Base-by-base conservation (phyloP, 2,888 invertebrate genomes). In the Ennomos fuscantarius region DNA sequence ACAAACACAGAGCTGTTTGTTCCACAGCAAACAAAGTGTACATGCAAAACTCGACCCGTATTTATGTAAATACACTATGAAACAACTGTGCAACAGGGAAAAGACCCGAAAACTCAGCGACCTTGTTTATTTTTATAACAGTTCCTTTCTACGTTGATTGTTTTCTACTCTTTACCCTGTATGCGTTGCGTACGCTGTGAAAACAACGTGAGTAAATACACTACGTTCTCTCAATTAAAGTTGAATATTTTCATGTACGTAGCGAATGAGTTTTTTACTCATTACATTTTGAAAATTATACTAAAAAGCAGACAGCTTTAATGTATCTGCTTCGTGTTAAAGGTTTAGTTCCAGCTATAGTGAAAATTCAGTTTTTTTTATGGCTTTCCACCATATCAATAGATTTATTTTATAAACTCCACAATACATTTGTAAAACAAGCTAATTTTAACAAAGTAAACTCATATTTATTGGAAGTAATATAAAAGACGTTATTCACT, bases 31-130 rank as follows among this genome's bases (percentile, higher is more conserved):
- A 85, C 85, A 85, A 83, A 86, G 81, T 83, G 80, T 81, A 81
- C 82, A 81, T 81, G 76, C 74, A 74, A 80, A 80, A 74, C 76
- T 72, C 79, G 70, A 72, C 71, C 76, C 73, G 79, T 82, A 82
- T 86, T 82, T 84, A 84, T 84, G 86, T 85, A 88, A 87, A 89
- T 82, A 87, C 74, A 76, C 80, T 75, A 76, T 78, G 78, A 80
- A 86, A 81, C 82, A 82, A 84, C 78, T 79, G 79, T 79, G 75
- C 78, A 79, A 72, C 72, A 76, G 74, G 68, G 68, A 68, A 81
- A 83, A 82, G 68, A 76, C 74, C 77, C 74, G 73, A 79, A 83
- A 82, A 68, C 65, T 68, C 76, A 73, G 79, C 70, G 74, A 78
- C 74, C 75, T 71, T 81, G 81, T 86, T 82, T 82, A 79, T 81